Percentiles rank a stretch among this genome's conserved stretches.
Conservation (phyloP, 2,888 invertebrate genomes). For the Nowickia ferox region DNA sequence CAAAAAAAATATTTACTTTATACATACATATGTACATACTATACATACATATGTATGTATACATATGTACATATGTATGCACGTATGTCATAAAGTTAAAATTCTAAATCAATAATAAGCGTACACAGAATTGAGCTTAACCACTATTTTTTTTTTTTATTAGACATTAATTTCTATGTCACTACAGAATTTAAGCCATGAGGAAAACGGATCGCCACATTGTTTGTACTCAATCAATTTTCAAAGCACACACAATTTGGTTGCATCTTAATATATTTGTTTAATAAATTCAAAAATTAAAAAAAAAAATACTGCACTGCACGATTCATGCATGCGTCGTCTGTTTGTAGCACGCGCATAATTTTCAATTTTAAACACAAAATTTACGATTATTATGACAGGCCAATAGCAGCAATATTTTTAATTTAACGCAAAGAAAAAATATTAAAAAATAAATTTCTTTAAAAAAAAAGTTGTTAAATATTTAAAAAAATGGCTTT, state of each 20-base stretch:
- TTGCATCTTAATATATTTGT: conserved; percentile 31
- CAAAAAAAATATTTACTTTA: conserved; percentile 2
- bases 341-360: conserved; percentile 49
- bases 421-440: conserved; percentile 15
- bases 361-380: conserved; percentile 34
- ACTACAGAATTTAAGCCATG: conserved; percentile 44
- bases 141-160: neutral
- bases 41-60: too few species aligned
- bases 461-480: neutral
- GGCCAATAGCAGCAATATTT: conserved; percentile 48
- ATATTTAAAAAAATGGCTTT: conserved; percentile 2
- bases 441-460: conserved; percentile 18
- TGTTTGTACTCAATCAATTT: conserved; percentile 17
- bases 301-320: conserved; percentile 2
- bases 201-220: neutral
- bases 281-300: conserved; percentile 37
- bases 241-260: conserved; percentile 19
- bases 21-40: neutral
- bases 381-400: conserved; percentile 66
- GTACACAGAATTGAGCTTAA: neutral
- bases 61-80: too few species aligned
- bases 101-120: conserved; percentile 3
- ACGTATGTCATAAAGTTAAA: neutral
- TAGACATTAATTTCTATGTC: conserved; percentile 49
- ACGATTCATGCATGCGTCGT: conserved; percentile 3